phyloP scores from a whole-genome alignment of 1,140 invertebrate genomes.

The Neomicropteryx cornuta region DNA sequence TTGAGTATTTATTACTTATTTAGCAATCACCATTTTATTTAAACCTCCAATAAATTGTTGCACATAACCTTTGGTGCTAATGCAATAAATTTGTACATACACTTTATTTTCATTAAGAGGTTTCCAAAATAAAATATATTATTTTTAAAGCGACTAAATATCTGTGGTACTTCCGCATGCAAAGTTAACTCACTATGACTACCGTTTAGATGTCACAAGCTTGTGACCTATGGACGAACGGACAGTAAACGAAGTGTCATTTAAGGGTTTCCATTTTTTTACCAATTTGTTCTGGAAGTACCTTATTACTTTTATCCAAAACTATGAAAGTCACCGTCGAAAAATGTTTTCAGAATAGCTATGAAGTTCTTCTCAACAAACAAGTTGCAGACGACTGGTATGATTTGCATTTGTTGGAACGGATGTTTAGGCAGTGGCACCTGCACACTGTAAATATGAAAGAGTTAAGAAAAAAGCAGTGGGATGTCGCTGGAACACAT shows the following conservation, averaged over 20 bases:
- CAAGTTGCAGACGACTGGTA: slow-evolving; percentile 51
- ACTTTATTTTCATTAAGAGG: slow-evolving; percentile 4
- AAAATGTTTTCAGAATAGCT: slow-evolving; percentile 31
- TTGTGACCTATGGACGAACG: too few relatives aligned
- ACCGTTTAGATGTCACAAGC: too few relatives aligned
- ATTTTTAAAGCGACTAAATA: too few relatives aligned
- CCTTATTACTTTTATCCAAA: slow-evolving; percentile 4
- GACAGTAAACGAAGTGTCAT: too few relatives aligned
- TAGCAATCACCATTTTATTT: slow-evolving; percentile 2
- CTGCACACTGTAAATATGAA: slow-evolving; percentile 28
- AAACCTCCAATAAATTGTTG: too few relatives aligned
- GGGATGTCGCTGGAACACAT: slow-evolving; percentile 38
- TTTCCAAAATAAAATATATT: too few relatives aligned
- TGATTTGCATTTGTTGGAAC: slow-evolving; percentile 39
- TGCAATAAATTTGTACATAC: too few relatives aligned
- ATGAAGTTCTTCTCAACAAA: slow-evolving; percentile 34
- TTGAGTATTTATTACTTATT: slow-evolving; percentile 8
- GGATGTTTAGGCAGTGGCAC: slow-evolving; percentile 39
- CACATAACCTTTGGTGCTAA: too few relatives aligned
- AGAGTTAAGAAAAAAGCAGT: slow-evolving; percentile 34
- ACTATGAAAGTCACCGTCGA: too few relatives aligned
- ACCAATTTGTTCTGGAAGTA: slow-evolving; percentile 11
- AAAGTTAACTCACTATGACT: too few relatives aligned
- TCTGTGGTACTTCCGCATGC: too few relatives aligned
- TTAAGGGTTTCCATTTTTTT: too few relatives aligned